phyloP scores from a whole-genome alignment of 1,140 invertebrate species.

The Akabosia matsudoensis region DNA sequence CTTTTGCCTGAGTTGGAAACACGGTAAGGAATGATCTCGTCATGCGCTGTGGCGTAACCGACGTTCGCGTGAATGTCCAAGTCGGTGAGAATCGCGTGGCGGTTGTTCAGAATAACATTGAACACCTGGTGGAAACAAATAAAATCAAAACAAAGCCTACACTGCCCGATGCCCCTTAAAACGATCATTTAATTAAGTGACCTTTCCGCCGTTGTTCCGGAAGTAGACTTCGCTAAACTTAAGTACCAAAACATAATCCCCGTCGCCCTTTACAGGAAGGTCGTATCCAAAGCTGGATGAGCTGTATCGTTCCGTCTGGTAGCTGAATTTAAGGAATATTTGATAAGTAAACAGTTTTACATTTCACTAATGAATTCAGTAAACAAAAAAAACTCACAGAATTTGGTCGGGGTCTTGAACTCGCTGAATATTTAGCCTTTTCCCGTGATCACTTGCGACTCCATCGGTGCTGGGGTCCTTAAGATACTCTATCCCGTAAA shows the following conservation, averaged over 20 bases:
- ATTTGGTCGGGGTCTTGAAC: slow-evolving; percentile 74
- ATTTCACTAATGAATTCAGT: too few relatives aligned
- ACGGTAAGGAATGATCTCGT: slow-evolving; percentile 83
- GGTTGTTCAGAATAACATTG: slow-evolving; percentile 87
- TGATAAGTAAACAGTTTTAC: too few relatives aligned
- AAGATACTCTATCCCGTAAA: slow-evolving; percentile 71
- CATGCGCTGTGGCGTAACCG: slow-evolving; percentile 86
- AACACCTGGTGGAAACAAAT: slow-evolving; percentile 66
- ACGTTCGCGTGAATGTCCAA: slow-evolving; percentile 90
- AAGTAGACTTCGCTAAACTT: slow-evolving; percentile 93
- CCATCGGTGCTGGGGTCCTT: slow-evolving; percentile 74
- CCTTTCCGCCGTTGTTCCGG: slow-evolving; percentile 75
- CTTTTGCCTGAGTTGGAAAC: slow-evolving; percentile 56
- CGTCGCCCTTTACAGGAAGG: slow-evolving; percentile 74
- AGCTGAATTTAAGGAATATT: too few relatives aligned
- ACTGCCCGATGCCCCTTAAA: too few relatives aligned
- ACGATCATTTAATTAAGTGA: too few relatives aligned
- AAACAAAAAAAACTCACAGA: too few relatives aligned
- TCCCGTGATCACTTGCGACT: slow-evolving; percentile 65
- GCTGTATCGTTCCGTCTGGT: slow-evolving; percentile 86
- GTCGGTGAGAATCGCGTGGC: slow-evolving; percentile 83
- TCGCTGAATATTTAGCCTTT: slow-evolving; percentile 73
- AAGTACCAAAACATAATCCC: slow-evolving; percentile 81
- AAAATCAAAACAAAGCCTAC: too few relatives aligned
- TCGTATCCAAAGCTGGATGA: slow-evolving; percentile 86